These are phyloP conservation scores for Chelonus formosanus DNA, from an alignment of 2,888 invertebrate species.

Conservation along the genomic window DNA sequence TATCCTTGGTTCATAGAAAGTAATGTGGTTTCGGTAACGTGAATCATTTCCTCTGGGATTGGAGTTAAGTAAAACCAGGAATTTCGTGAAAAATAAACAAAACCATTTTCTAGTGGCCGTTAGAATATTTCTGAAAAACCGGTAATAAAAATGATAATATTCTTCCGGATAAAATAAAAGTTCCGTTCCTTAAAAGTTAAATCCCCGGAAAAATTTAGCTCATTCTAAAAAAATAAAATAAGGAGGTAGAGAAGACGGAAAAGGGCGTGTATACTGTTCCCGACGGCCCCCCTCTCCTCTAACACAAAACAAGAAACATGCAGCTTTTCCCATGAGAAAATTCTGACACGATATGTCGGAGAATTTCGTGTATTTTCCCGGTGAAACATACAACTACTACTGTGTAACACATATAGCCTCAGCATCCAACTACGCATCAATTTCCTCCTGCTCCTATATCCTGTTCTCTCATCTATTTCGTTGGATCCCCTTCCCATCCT, in stretches of 20 bases:
- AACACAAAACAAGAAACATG: constrained; percentile 10
- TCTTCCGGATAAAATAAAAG: too few relatives aligned
- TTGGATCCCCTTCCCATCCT: constrained; percentile 13
- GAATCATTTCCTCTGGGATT: too few relatives aligned
- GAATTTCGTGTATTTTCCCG: constrained; percentile 19
- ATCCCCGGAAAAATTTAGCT: too few relatives aligned
- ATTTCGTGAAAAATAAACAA: too few relatives aligned
- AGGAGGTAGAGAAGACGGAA: neutral
- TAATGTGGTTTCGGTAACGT: too few relatives aligned
- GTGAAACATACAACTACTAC: neutral
- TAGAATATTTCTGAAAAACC: too few relatives aligned
- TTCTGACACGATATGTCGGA: constrained; percentile 25
- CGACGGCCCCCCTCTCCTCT: neutral
- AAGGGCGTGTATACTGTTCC: constrained; percentile 25
- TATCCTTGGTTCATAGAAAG: too few relatives aligned
- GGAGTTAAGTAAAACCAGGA: too few relatives aligned
- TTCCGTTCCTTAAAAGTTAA: too few relatives aligned
- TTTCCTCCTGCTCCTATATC: constrained; percentile 13
- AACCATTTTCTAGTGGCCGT: too few relatives aligned
- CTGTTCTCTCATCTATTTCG: constrained; percentile 9
- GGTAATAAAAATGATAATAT: too few relatives aligned
- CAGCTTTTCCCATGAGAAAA: constrained; percentile 30
- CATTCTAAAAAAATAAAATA: neutral
- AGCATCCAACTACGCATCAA: constrained; percentile 24
- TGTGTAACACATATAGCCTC: constrained; percentile 16